phyloP scores from a whole-genome alignment of 1,140 invertebrate genomes.

The Semibalanus balanoides region DNA sequence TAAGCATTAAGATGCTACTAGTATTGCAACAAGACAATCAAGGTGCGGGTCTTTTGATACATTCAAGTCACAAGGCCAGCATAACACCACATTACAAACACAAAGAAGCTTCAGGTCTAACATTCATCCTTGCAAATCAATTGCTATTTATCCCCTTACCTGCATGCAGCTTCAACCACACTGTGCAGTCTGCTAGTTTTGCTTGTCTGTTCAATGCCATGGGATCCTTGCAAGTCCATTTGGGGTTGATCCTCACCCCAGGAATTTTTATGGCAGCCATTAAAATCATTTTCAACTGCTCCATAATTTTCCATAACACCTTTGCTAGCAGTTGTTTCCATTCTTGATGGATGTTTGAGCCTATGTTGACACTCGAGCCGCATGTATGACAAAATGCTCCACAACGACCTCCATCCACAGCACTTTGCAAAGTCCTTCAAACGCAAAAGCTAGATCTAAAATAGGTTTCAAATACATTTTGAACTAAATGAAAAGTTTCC shows the following conservation, averaged over 20 bases:
- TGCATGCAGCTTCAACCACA: neutral
- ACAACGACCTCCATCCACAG: neutral
- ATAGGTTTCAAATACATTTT: neutral
- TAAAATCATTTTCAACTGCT: neutral
- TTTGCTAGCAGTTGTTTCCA: neutral
- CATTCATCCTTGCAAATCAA: too few relatives aligned
- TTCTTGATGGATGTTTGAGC: neutral
- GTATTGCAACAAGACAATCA: too few relatives aligned
- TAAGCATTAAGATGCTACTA: too few relatives aligned
- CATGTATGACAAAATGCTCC: neutral
- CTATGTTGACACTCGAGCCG: neutral
- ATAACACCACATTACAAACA: too few relatives aligned
- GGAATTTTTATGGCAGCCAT: neutral
- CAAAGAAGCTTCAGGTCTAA: too few relatives aligned
- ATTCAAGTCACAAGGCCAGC: too few relatives aligned
- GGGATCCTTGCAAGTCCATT: neutral
- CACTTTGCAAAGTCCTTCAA: neutral
- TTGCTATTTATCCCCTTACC: neutral
- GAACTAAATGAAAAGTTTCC: too few relatives aligned
- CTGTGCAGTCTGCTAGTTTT: neutral
- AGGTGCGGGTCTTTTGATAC: too few relatives aligned
- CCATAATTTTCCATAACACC: neutral
- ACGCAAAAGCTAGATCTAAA: neutral
- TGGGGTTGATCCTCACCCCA: neutral
- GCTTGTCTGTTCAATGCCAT: neutral